Base-by-base conservation (phyloP, 2,888 invertebrate genomes). In the Platerodrilus igneus region DNA sequence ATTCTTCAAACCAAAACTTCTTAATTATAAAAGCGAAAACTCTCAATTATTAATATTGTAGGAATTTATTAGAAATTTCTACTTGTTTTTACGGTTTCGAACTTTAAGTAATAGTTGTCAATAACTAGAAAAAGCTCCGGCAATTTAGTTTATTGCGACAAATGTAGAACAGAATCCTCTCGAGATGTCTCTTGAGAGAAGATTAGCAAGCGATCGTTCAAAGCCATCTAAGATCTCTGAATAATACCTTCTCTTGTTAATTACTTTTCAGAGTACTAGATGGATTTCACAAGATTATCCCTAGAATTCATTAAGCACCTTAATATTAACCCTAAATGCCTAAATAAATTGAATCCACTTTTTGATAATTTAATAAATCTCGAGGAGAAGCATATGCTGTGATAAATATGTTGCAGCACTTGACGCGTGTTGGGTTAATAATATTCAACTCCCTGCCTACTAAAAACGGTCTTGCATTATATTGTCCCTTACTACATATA, bases 181-280 rank as follows among this genome's bases (percentile, higher is more conserved):
- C n/a, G n/a, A n/a, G n/a, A n/a, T 25, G 19, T 34, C n/a, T n/a
- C 42, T 38, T 38, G 37, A 29, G 45, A 41, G 41, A 45, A 45
- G 45, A 45, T 45, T 45, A 45, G 45, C 45, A 45, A 32, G 31
- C 41, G 41, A 45, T 45, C 45, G 37, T 45, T 45, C 45, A 45
- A 41, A 45, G 45, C 45, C 40, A 41, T 41, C 41, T 41, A 41
- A 45, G 45, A 45, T 45, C n/a, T n/a, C 45, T 45, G 41, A 45
- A 45, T 45, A 45, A 45, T 41, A 38, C 45, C 44, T 39, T 44
- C 44, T 36, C 40, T 36, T 44, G 44, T 44, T 44, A 44, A 44
- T 44, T 44, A 44, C 44, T 44, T 44, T 37, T 40, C 39, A 32
- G 40, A 40, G 44, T 44, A 31, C n/a, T 28, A 43, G 43, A 39